These are phyloP conservation scores for Spisula solida DNA, from an alignment of 2,888 invertebrate genomes.

Conservation along the genomic window DNA sequence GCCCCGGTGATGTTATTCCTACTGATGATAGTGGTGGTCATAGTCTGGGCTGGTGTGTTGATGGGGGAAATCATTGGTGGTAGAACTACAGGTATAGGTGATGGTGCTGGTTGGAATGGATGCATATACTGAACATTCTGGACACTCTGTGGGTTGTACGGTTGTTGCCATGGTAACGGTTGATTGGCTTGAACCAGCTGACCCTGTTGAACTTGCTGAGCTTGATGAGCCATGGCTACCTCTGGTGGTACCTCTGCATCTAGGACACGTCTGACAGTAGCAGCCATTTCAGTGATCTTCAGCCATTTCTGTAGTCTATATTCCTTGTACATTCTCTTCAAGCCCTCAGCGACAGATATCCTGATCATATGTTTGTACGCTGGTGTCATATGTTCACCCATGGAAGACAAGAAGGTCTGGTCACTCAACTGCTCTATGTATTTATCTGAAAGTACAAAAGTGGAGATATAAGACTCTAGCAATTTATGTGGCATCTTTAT, in stretches of 20 bases:
- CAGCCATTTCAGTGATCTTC: conserved; percentile 66
- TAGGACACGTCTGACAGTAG: conserved; percentile 58
- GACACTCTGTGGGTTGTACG: neutral
- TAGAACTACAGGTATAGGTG: neutral
- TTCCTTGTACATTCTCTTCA: conserved; percentile 71
- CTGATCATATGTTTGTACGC: conserved; percentile 67
- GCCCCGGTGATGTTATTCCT: conserved; percentile 19
- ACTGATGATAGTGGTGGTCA: neutral
- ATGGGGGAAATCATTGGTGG: conserved; percentile 25
- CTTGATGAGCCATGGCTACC: neutral
- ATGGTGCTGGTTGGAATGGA: neutral
- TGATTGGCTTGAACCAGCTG: conserved; percentile 32
- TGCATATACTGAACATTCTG: neutral
- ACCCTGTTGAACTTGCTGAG: conserved; percentile 15
- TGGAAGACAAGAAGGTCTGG: conserved; percentile 56
- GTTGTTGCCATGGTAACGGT: conserved; percentile 30
- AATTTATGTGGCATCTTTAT: no score
- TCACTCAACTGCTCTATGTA: conserved; percentile 67
- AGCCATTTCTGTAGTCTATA: conserved; percentile 68
- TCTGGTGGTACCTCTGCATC: conserved; percentile 21
- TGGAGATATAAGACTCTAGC: neutral
- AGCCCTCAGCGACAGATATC: conserved; percentile 65
- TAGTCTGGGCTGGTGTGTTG: conserved; percentile 24
- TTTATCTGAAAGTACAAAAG: conserved; percentile 56
- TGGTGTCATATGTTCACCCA: conserved; percentile 55